Conservation (phyloP, 2,113 vertebrate genomes). For the Hippocampus guttulatus region DNA sequence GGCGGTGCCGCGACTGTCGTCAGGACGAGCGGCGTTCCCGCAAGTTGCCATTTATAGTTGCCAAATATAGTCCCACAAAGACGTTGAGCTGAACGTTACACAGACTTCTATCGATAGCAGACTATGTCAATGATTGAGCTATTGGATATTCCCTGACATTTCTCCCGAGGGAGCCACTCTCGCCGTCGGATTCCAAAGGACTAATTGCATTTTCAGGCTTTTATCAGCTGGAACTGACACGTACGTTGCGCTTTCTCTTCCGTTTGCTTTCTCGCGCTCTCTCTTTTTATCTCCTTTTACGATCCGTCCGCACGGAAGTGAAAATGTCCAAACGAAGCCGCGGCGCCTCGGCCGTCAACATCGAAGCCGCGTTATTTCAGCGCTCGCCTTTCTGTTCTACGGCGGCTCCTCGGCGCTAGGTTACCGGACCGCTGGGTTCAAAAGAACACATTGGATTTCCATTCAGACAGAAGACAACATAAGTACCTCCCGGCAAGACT, state of each 20-base stretch:
- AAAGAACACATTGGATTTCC: slow-evolving; percentile 37
- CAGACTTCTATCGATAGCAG: slow-evolving; percentile 29
- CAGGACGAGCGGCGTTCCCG: no score
- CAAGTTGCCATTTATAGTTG: not conserved
- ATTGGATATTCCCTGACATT: slow-evolving; percentile 53
- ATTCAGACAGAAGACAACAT: slow-evolving; percentile 56
- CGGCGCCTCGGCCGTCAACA: slow-evolving; percentile 14
- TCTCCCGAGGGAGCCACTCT: slow-evolving; percentile 41
- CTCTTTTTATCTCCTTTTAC: slow-evolving; percentile 41
- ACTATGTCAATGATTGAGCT: slow-evolving; percentile 45
- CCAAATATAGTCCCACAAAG: slow-evolving; percentile 37
- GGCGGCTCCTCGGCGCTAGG: slow-evolving; percentile 40
- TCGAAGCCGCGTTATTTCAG: not conserved
- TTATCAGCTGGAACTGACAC: slow-evolving; percentile 59
- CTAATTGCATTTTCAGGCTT: slow-evolving; percentile 68
- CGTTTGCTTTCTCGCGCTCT: slow-evolving; percentile 29
- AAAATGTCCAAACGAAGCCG: slow-evolving; percentile 27
- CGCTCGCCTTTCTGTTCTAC: not conserved
- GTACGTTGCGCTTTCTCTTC: slow-evolving; percentile 40
- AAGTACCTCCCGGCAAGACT: slow-evolving; percentile 59
- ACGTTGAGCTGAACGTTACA: slow-evolving; percentile 25
- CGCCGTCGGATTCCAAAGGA: slow-evolving; percentile 34
- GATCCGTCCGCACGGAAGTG: slow-evolving; percentile 38
- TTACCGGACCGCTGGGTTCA: slow-evolving; percentile 48
- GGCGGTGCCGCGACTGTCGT: no score